Conservation (phyloP, 2,797 vertebrate species). For the Phyllotis vaccarum region DNA sequence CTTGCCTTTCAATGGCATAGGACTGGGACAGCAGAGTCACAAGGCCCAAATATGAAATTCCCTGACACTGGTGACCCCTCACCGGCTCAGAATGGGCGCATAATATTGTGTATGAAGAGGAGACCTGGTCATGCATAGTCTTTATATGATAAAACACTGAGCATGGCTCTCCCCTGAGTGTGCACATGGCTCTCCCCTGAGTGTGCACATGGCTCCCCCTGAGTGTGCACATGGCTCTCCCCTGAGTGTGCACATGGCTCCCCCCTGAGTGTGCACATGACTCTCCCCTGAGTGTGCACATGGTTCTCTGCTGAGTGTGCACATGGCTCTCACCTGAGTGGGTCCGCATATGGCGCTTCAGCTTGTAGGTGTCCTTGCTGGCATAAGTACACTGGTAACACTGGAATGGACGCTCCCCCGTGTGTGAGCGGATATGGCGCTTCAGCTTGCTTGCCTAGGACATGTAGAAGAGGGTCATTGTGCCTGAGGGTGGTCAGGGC, state of each 20-base stretch:
- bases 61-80: too few relatives aligned
- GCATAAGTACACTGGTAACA: slow-evolving; percentile 85
- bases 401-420: slow-evolving; percentile 84
- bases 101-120: not conserved
- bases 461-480: not conserved
- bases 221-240: not conserved
- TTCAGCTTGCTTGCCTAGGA: slow-evolving; percentile 87
- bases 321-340: slow-evolving; percentile 83
- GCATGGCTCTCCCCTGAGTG: not conserved
- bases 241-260: not conserved
- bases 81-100: not conserved
- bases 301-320: not conserved
- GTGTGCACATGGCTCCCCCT: not conserved
- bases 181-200: too few relatives aligned
- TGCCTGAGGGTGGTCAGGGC: not conserved
- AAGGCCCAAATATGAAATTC: too few relatives aligned
- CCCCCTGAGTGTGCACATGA: not conserved
- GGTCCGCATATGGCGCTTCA: slow-evolving; percentile 87
- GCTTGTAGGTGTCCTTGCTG: slow-evolving; percentile 85
- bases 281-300: not conserved
- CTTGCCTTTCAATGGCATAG: accelerated
- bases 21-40: not conserved
- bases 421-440: slow-evolving; percentile 83
- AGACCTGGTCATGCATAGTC: accelerated
- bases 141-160: accelerated